Evolutionary conservation across 2,797 vertebrate genomes (phyloP).

Genomic region (Clarias fuscus): DNA sequence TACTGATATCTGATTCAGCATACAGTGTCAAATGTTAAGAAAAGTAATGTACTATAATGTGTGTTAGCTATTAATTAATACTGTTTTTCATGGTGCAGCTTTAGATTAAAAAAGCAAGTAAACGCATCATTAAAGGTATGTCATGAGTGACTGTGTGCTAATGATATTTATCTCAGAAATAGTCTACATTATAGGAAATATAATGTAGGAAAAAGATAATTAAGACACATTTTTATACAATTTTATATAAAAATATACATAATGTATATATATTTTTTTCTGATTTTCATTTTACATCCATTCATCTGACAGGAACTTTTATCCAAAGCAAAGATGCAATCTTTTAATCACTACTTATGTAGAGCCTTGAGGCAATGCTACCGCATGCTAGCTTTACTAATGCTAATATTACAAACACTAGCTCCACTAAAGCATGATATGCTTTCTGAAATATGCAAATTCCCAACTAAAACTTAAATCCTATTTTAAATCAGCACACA

Average conservation of each 20-base stretch:
- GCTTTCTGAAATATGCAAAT: neutral
- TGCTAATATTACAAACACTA: neutral
- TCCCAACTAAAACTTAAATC: neutral
- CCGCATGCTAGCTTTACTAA: constrained; percentile 6
- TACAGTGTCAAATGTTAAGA: neutral
- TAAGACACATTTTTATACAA: neutral
- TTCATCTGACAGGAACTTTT: neutral
- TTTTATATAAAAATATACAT: too few species aligned
- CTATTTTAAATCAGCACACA: neutral
- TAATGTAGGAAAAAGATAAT: neutral
- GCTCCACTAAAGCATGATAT: neutral
- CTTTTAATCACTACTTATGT: neutral
- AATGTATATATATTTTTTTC: neutral
- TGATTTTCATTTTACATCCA: neutral
- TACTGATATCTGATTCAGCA: neutral
- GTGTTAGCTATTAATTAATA: neutral
- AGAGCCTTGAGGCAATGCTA: neutral
- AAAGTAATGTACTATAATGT: neutral
- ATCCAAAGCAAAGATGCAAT: neutral
- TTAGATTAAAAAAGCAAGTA: neutral
- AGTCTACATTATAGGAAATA: neutral
- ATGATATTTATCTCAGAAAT: neutral
- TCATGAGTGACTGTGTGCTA: neutral
- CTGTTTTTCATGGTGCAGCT: neutral
- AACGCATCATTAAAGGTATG: neutral